Base-by-base conservation (phyloP, 1,140 invertebrate genomes). In the Stenopsyche tienmushanensis region DNA sequence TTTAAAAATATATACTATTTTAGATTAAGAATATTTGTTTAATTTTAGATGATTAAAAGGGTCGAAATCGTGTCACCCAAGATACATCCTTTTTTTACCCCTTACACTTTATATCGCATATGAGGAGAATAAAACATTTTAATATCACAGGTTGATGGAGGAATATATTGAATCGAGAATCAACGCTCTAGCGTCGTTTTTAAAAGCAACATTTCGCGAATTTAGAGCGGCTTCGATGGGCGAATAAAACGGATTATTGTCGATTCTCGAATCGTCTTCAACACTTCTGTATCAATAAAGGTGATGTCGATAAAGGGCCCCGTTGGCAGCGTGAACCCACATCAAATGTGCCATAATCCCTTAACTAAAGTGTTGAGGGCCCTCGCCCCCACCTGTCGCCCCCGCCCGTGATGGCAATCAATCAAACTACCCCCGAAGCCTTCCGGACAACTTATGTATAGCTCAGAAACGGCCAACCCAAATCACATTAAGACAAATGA, bases 341-440 rank as follows among this genome's bases (percentile, higher is more conserved):
- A 60, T 60, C 57, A 60, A 60, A 60, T 60, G 57, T 60, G 57
- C 57, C 57, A 60, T 47, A 60, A 60, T 60, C 57, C 57, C 57
- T 60, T 47, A 47, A 47, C 57, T 47, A 47, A 44, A 60, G 57
- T 49, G 57, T 47, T 60, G 57, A 60, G 57, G 42, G 55, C 41
- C 24, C 41, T 20, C 34, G 13, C 42, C 2, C 42, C 29, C 23
- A 26, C 42, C 57, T 60, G 57, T 60, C 57, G 44, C 17, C 18
- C 57, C 42, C 24, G 15, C 57, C 57, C 42, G 9, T 44, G 15
- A 47, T 29, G 57, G 57, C 57, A 60, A 60, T 60, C 57, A 60
- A 60, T 60, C 57, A 60, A 60, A 60, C 57, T 20, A 25, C 42
- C 57, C 42, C 23, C 23, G 21, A 29, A 47, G 57, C 10, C 44